phyloP scores from a whole-genome alignment of 1,140 invertebrate genomes.

The Monochamus saltuarius region DNA sequence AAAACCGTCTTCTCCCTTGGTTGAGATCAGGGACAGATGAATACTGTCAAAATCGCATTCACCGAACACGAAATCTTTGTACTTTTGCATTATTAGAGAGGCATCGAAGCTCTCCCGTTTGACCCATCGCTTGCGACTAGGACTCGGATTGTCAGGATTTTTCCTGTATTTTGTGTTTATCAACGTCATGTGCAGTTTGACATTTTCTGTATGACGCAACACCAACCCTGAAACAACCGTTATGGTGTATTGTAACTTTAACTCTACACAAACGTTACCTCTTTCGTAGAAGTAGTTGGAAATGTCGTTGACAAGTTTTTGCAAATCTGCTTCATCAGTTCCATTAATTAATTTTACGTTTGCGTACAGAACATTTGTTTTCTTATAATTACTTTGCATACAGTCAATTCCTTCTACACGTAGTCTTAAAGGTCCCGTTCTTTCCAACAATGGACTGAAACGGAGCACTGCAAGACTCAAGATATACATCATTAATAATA shows the following conservation, averaged over 20 bases:
- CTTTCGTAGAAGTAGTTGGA: slow-evolving; percentile 53
- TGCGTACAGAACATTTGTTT: slow-evolving; percentile 55
- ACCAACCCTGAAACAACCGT: slow-evolving; percentile 52
- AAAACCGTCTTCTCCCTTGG: slow-evolving; percentile 52
- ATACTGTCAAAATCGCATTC: slow-evolving; percentile 50
- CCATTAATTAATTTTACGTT: slow-evolving; percentile 53
- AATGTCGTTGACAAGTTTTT: slow-evolving; percentile 51
- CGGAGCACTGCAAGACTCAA: not conserved
- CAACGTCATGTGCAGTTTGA: slow-evolving; percentile 76
- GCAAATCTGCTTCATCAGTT: slow-evolving; percentile 47
- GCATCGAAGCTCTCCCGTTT: slow-evolving; percentile 53
- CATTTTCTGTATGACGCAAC: slow-evolving; percentile 57
- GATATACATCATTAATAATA: too few species aligned
- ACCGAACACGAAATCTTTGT: slow-evolving; percentile 54
- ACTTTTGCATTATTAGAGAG: slow-evolving; percentile 53
- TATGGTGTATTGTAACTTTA: slow-evolving; percentile 46
- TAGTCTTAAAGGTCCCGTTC: slow-evolving; percentile 45
- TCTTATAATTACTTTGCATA: slow-evolving; percentile 56
- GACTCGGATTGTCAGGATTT: slow-evolving; percentile 48
- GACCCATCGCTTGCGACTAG: slow-evolving; percentile 29
- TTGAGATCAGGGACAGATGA: slow-evolving; percentile 53
- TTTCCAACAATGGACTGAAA: slow-evolving; percentile 18
- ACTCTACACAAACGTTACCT: slow-evolving; percentile 48
- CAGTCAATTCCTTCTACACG: slow-evolving; percentile 55
- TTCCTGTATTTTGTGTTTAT: slow-evolving; percentile 67